Conservation (phyloP, 1,140 invertebrate genomes). For the Conus betulinus region DNA sequence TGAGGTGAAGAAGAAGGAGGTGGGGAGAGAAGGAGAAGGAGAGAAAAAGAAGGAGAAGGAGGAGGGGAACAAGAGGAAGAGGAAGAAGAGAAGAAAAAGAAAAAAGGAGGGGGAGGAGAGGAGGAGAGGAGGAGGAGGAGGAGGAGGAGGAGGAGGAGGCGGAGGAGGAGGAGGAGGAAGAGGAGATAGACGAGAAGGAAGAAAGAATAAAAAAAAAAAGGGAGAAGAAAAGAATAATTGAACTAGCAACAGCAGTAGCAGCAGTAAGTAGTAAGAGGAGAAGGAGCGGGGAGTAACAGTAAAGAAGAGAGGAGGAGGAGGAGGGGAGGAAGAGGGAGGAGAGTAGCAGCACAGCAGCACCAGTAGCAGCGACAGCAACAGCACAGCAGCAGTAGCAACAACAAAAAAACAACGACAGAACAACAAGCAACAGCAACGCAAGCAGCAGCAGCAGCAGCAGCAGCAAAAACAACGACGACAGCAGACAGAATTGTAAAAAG, state of each 20-base stretch:
- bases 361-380: too few relatives aligned
- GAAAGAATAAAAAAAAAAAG: neutral
- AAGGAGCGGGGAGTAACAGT: too few relatives aligned
- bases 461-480: too few relatives aligned
- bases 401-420: too few relatives aligned
- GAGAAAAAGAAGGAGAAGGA: neutral
- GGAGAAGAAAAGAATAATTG: neutral
- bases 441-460: too few relatives aligned
- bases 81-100: neutral
- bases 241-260: neutral
- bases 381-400: too few relatives aligned
- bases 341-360: neutral
- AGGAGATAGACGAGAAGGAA: neutral
- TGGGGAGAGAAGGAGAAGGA: too few relatives aligned
- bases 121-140: neutral
- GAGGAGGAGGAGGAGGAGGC: neutral
- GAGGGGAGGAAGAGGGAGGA: slow-evolving; percentile 9
- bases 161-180: neutral
- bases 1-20: too few relatives aligned
- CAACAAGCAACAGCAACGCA: too few relatives aligned
- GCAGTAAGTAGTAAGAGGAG: too few relatives aligned
- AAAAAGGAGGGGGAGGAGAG: too few relatives aligned
- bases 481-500: too few relatives aligned
- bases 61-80: neutral
- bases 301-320: neutral